Evolutionary conservation across 2,888 invertebrate species (phyloP).

Genomic region (Abrostola triplasia): DNA sequence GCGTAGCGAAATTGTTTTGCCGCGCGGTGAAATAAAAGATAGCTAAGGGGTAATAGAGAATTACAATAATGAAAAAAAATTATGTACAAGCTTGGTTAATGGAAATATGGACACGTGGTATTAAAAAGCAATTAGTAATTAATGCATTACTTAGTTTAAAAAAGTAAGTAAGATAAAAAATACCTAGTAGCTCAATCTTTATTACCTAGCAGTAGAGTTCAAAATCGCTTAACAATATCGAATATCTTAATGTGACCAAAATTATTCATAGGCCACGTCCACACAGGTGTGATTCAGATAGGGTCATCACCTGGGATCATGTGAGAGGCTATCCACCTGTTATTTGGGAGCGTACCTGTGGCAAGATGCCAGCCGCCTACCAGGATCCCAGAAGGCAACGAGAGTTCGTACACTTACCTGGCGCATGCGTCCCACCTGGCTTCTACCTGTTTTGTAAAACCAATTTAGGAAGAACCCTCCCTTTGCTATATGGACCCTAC

Average conservation of each 20-base stretch:
- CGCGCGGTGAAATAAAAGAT: background rate
- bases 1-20: slow-evolving; percentile 22
- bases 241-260: slow-evolving; percentile 17
- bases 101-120: too few species aligned
- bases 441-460: slow-evolving; percentile 73
- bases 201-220: slow-evolving; percentile 22
- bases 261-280: slow-evolving; percentile 22
- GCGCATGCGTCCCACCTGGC: slow-evolving; percentile 85
- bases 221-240: slow-evolving; percentile 11
- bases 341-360: slow-evolving; percentile 86
- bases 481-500: slow-evolving; percentile 29
- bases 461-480: slow-evolving; percentile 63
- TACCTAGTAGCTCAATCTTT: too few species aligned
- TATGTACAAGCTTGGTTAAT: background rate
- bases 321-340: slow-evolving; percentile 76
- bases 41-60: background rate
- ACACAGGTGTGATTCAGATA: slow-evolving; percentile 48
- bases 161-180: too few species aligned
- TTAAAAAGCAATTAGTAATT: too few species aligned
- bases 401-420: slow-evolving; percentile 77
- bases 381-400: slow-evolving; percentile 71
- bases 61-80: background rate
- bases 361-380: slow-evolving; percentile 88
- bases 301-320: slow-evolving; percentile 72
- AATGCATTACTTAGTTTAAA: too few species aligned